phyloP scores from a whole-genome alignment of 2,888 invertebrate species.

The Drosophila prostipennis region DNA sequence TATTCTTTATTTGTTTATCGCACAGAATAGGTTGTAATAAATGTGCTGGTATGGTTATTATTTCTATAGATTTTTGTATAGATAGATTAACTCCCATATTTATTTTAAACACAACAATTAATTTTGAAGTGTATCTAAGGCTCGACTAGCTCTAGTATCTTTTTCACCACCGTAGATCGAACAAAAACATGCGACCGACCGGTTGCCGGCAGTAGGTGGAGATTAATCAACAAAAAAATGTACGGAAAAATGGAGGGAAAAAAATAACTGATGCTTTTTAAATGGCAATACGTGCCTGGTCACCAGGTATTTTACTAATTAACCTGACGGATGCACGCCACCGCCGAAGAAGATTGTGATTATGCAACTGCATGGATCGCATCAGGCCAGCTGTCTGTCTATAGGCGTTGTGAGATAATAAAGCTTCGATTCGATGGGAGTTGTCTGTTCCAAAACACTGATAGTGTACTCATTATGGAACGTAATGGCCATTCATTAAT shows the following conservation, averaged over 20 bases:
- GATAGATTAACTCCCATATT: background rate
- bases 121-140: slow-evolving; percentile 5
- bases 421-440: slow-evolving; percentile 6
- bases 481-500: too few species aligned
- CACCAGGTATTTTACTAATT: slow-evolving; percentile 68
- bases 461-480: slow-evolving; percentile 2
- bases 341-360: slow-evolving; percentile 46
- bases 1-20: background rate
- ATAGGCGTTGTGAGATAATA: slow-evolving; percentile 4
- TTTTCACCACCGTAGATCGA: slow-evolving; percentile 6
- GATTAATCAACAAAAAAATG: slow-evolving; percentile 56
- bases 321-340: slow-evolving; percentile 67
- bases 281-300: slow-evolving; percentile 73
- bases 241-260: slow-evolving; percentile 25
- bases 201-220: slow-evolving; percentile 63
- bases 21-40: background rate
- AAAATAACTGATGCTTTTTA: slow-evolving; percentile 57
- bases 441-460: background rate
- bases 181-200: slow-evolving; percentile 44
- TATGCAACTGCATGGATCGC: slow-evolving; percentile 47
- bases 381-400: slow-evolving; percentile 1
- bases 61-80: background rate
- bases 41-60: background rate
- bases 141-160: slow-evolving; percentile 17
- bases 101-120: background rate